These are phyloP conservation scores for Otolemur crassicaudatus DNA, from an alignment of 2,797 vertebrate species.

Conservation along the genomic window DNA sequence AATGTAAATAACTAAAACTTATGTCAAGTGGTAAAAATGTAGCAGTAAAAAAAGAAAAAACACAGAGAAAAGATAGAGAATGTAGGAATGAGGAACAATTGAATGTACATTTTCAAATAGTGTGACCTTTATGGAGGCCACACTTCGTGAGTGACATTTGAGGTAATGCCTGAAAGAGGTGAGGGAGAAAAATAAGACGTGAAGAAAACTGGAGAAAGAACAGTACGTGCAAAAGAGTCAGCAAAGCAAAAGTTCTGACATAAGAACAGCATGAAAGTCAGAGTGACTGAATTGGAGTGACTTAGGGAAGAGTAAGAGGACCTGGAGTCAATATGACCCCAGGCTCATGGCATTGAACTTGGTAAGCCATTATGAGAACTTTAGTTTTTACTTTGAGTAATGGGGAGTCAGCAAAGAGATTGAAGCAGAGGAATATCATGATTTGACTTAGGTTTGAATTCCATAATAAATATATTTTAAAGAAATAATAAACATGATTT, in stretches of 20 bases:
- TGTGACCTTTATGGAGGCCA: neutral
- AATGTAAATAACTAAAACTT: neutral
- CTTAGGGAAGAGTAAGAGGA: neutral
- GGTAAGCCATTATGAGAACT: neutral
- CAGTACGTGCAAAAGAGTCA: neutral
- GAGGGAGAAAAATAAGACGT: neutral
- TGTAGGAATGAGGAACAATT: neutral
- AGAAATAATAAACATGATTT: conserved; percentile 8
- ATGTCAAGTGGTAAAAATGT: neutral
- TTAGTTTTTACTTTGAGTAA: neutral
- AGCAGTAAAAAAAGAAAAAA: neutral
- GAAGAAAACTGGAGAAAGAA: neutral
- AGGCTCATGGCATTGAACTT: neutral
- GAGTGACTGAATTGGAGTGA: neutral
- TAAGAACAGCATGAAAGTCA: neutral
- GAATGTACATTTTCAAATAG: neutral
- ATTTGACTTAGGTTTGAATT: neutral
- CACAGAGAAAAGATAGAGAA: neutral
- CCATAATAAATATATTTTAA: neutral
- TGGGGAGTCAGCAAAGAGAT: neutral
- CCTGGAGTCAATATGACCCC: neutral
- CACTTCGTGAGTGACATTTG: neutral
- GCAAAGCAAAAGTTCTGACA: neutral
- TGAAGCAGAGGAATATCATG: neutral
- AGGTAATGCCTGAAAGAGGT: neutral